Conservation (phyloP, 30 jellyfish, hydroid and myxozoan species). For the Nemopilema nomurai region DNA sequence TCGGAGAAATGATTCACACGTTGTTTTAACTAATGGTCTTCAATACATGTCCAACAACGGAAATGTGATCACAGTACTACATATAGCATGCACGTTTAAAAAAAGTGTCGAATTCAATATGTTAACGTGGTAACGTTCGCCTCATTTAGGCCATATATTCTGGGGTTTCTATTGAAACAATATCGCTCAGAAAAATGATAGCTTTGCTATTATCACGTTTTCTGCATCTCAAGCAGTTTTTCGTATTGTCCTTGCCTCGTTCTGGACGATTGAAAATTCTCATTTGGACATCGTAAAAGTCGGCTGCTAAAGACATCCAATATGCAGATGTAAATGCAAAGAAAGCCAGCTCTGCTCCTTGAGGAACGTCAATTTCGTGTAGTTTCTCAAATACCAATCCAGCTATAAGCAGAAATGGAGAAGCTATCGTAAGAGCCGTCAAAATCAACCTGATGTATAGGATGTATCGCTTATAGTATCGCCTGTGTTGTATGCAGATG, state of each 20-base stretch:
- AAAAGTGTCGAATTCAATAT: neutral
- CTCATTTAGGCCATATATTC: neutral
- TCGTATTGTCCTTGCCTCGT: neutral
- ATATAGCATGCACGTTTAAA: neutral
- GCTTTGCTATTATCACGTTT: constrained; percentile 6
- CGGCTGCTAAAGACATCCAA: constrained; percentile 48
- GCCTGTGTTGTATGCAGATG: constrained; percentile 28
- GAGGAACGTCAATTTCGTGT: constrained; percentile 4
- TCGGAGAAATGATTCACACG: no score
- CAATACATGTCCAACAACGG: neutral
- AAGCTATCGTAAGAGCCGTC: neutral
- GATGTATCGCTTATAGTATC: constrained; percentile 4
- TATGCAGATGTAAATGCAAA: neutral
- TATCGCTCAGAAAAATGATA: neutral
- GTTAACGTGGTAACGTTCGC: neutral
- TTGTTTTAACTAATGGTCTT: no score
- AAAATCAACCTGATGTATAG: constrained; percentile 18
- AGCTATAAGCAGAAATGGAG: constrained; percentile 17
- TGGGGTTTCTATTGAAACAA: neutral
- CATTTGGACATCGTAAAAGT: constrained; percentile 11
- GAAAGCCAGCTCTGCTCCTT: constrained; percentile 34
- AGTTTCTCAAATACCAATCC: constrained; percentile 19
- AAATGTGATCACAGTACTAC: neutral
- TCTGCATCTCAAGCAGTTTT: constrained; percentile 21
- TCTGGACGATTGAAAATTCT: neutral